Base-by-base conservation (phyloP, 2,888 invertebrate species). In the Micoletzkya japonica region DNA sequence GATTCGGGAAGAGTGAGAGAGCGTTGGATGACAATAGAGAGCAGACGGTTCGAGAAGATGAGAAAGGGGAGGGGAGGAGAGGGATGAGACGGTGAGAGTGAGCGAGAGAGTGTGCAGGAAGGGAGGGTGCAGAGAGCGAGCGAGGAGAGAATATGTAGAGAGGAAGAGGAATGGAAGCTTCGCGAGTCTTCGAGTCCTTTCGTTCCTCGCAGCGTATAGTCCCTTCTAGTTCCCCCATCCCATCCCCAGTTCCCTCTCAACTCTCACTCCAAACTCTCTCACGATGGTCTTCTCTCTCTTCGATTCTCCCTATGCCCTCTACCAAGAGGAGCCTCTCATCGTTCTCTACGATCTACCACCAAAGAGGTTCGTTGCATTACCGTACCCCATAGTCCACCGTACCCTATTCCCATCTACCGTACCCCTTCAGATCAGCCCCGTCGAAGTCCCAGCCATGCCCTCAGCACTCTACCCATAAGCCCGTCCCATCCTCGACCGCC, bases 151-250 rank as follows among this genome's bases (percentile, higher is more conserved):
- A 44, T 10, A 44, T 10, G 10, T 20, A 44, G 44, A 44, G 10
- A 44, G 44, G 20, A 14, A 44, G 44, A 44, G 44, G 10, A 44
- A 44, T 14, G 63, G 34, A 63, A 50, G 24, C 24, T 66, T 66
- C 64, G 64, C 64, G 64, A 52, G 28, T 54, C 28, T 54, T 66
- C 64, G 39, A 4, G 64, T 26, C 37, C 7, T 66, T 66, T 66
- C 64, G 26, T 52, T 37, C 64, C 54, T 26, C 50, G 44, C 32
- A 30, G 32, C 7, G 24, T n/a, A 4, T 36, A 50, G 28, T 52
- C n/a, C n/a, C n/a, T n/a, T n/a, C n/a, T n/a, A n/a, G n/a, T n/a
- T n/a, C n/a, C n/a, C n/a, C n/a, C n/a, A n/a, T n/a, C n/a, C n/a
- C n/a, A n/a, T 52, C 37, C 17, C 37, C 36, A 37, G 24, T 49